These are phyloP conservation scores for Notarius quadriscutis DNA, from an alignment of 2,113 vertebrate species.

Conservation along the genomic window DNA sequence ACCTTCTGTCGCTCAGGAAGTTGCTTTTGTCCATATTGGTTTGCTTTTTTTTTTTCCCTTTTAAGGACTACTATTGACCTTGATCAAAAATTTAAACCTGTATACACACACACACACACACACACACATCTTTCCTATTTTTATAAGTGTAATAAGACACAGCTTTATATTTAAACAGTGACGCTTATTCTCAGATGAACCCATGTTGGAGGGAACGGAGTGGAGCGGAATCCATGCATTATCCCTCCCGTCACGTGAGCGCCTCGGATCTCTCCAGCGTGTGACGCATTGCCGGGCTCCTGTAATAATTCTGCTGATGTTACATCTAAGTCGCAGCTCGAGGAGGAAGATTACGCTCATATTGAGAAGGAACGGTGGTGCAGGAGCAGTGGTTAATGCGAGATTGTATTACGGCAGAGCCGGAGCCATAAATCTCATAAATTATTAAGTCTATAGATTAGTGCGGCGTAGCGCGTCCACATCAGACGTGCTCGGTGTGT, in stretches of 20 bases:
- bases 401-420: slow-evolving; percentile 50
- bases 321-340: slow-evolving; percentile 38
- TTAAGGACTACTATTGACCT: too few relatives aligned
- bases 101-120: too few relatives aligned
- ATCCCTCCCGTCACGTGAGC: slow-evolving; percentile 6
- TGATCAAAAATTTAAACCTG: too few relatives aligned
- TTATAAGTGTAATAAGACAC: not conserved
- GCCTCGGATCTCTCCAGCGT: not conserved
- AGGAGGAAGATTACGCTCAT: slow-evolving; percentile 31
- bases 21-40: not conserved
- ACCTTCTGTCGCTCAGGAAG: slow-evolving; percentile 3
- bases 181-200: not conserved
- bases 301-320: slow-evolving; percentile 39
- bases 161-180: not conserved
- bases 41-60: too few relatives aligned
- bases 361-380: slow-evolving; percentile 25
- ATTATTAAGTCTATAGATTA: slow-evolving; percentile 56
- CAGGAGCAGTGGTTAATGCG: slow-evolving; percentile 36
- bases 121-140: not conserved
- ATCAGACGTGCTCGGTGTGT: slow-evolving; percentile 27
- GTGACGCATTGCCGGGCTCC: not conserved
- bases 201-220: not conserved
- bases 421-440: slow-evolving; percentile 53
- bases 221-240: too few relatives aligned
- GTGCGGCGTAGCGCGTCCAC: slow-evolving; percentile 22